These are phyloP conservation scores for Aproaerema taeniolella DNA, from an alignment of 2,888 invertebrate species.

Conservation along the genomic window DNA sequence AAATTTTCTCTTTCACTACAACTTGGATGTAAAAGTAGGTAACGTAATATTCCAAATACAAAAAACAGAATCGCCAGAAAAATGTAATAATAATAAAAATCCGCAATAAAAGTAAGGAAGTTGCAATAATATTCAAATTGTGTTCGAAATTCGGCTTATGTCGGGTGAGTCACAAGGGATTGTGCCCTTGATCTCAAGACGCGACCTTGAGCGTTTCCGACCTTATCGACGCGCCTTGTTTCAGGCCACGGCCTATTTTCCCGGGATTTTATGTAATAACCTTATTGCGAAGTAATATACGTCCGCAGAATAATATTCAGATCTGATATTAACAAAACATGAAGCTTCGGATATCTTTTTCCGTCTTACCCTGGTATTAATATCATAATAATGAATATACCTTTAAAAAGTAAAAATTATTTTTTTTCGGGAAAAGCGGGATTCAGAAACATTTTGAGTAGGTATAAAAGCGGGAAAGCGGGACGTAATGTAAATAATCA, in stretches of 20 bases:
- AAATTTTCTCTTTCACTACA: no score
- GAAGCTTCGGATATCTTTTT: no score
- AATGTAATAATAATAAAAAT: neutral
- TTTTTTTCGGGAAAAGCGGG: no score
- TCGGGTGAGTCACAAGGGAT: slow-evolving; percentile 6
- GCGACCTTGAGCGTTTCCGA: slow-evolving; percentile 35
- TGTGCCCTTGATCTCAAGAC: slow-evolving; percentile 25
- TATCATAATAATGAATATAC: no score
- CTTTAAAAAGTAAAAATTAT: no score
- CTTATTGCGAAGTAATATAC: slow-evolving; percentile 2
- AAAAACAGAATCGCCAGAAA: neutral
- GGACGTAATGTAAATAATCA: no score
- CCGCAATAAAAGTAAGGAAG: slow-evolving; percentile 6
- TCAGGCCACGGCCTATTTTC: slow-evolving; percentile 6
- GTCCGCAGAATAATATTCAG: slow-evolving; percentile 1
- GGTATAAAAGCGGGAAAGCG: no score
- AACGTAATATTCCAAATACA: no score
- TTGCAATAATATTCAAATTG: slow-evolving; percentile 10
- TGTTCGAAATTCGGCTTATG: neutral
- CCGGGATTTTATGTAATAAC: slow-evolving; percentile 9
- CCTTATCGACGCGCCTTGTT: slow-evolving; percentile 29
- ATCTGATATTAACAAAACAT: no score
- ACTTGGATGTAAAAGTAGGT: no score
- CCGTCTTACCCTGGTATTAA: no score
- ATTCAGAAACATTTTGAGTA: no score